phyloP scores from a whole-genome alignment of 2,888 invertebrate species.

The Rhingia rostrata region DNA sequence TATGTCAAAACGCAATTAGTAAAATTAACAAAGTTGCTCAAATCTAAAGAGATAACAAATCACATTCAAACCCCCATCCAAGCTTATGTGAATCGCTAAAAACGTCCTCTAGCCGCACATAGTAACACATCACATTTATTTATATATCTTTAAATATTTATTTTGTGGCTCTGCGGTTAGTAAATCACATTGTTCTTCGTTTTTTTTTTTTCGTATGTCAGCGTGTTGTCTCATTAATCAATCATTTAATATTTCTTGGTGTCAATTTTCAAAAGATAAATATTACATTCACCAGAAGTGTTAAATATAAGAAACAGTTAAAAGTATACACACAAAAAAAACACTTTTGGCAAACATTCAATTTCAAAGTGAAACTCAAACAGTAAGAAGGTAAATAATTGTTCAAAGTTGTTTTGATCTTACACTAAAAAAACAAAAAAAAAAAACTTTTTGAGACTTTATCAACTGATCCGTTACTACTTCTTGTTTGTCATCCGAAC shows the following conservation, averaged over 20 bases:
- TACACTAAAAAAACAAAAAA: background rate
- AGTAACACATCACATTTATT: conserved; percentile 1
- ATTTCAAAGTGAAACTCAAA: conserved; percentile 8
- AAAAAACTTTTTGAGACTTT: background rate
- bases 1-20: no score
- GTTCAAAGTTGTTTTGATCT: conserved; percentile 1
- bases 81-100: background rate
- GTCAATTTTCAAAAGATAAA: conserved; percentile 3
- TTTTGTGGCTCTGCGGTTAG: background rate
- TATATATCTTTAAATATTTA: background rate
- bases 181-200: background rate
- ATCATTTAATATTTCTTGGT: background rate
- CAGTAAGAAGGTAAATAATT: background rate
- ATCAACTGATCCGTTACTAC: background rate
- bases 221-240: background rate
- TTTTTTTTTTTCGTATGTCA: conserved; percentile 6
- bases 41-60: background rate
- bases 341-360: conserved; percentile 18
- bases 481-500: background rate
- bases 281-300: background rate
- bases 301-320: conserved; percentile 2
- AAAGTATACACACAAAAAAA: background rate
- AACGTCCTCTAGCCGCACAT: background rate
- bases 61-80: background rate
- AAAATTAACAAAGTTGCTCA: no score